A percentile compares a stretch with the other conserved stretches of the same genome.
Conservation (phyloP, 1,140 invertebrate species). For the Leptinotarsa lineolata region DNA sequence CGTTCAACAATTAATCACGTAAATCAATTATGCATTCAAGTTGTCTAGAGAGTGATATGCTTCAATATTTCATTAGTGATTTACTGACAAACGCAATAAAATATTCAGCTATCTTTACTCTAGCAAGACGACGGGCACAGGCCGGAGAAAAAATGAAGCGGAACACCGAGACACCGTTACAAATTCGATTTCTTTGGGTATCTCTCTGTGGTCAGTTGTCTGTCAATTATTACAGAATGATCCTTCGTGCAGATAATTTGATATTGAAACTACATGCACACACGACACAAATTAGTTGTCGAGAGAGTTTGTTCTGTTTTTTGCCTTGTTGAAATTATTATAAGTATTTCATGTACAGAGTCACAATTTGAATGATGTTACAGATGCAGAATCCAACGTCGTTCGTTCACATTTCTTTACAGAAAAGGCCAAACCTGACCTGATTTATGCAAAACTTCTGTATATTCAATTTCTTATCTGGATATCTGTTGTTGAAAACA, state of each 20-base stretch:
- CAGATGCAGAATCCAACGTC: too few relatives aligned
- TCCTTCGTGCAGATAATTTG: constrained; percentile 9
- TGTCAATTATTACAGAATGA: background rate
- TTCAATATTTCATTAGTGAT: background rate
- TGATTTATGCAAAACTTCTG: too few relatives aligned
- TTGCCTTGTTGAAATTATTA: too few relatives aligned
- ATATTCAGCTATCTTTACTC: background rate
- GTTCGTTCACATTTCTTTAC: too few relatives aligned
- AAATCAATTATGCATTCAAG: background rate
- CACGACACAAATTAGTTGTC: background rate
- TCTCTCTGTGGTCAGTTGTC: constrained; percentile 5
- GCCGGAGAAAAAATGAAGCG: background rate
- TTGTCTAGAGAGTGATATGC: too few relatives aligned
- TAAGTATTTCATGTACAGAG: too few relatives aligned
- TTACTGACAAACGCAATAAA: background rate
- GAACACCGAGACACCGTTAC: background rate
- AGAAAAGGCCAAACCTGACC: too few relatives aligned
- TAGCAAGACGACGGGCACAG: background rate
- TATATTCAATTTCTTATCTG: too few relatives aligned
- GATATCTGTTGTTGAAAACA: too few relatives aligned
- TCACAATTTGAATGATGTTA: too few relatives aligned
- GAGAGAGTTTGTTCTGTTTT: background rate
- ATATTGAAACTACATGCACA: background rate
- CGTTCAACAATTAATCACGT: background rate
- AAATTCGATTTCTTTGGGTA: background rate